Evolutionary conservation across 2,113 vertebrate species (phyloP), one percentile per base, ranked within the genome.

Genomic region (Stigmatopora nigra): DNA sequence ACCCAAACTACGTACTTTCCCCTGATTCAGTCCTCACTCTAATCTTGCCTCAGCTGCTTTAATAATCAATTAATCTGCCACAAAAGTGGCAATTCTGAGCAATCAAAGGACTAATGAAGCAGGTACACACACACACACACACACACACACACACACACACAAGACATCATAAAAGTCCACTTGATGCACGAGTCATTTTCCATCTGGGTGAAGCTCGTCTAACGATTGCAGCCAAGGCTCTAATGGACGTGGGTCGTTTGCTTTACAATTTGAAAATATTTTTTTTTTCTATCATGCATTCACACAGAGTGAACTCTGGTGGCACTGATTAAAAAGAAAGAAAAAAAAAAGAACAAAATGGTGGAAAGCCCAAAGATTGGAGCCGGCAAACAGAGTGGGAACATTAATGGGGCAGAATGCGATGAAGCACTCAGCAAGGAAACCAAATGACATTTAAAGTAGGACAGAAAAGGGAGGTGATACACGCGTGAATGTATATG

Each of bases 211-310:
- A 36, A 64, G 70, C 60, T 57, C 61, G 76, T 61, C 48, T 15
- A 53, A 58, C 68, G 63, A 76, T 65, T 60, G 41, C 15, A 15
- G 63, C 16, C 61, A 49, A 13, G 41, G 10, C 47, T 44, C 61
- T 65, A 69, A 72, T 65, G 67, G 68, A 60, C 31, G 31, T 14
- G 63, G 31, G 55, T 77, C 65, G 71, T 78, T 80, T 73, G n/a
- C 46, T 58, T 64, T 47, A 35, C 45, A 45, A 45, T 31, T 58
- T 58, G 25, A 31, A 31, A 31, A 31, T 17, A 58, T 36, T 59
- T 38, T 7, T 38, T 7, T 14, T 60, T 20, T 44, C 3, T 14
- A 38, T 53, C 62, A 55, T 67, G 51, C 57, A 31, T 62, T 52
- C 13, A 47, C 1, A 25, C 14, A 25, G 38, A 9, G 12, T 38